Evolutionary conservation across 2,113 vertebrate genomes (phyloP), one percentile per base, ranked within the genome.

Genomic region (Misgurnus anguillicaudatus): DNA sequence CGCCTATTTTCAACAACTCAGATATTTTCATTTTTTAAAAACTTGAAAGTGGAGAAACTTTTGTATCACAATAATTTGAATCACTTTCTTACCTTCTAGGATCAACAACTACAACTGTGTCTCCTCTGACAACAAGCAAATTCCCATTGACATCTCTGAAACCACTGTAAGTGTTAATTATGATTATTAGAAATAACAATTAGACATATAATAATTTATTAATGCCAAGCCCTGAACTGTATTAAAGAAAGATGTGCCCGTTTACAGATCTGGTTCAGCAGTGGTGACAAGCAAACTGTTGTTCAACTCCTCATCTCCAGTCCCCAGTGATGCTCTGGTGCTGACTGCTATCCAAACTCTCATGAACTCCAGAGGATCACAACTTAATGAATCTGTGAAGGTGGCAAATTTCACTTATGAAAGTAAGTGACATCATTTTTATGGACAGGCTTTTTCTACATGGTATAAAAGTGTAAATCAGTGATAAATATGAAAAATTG

Each of bases 281-380:
- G 47, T 24, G 14, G 79, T 39, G 17, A 60, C 8, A 11, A 65
- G 10, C 72, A 75, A 7, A 13, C 64, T 75, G 63, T 2, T 68
- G 45, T 78, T 78, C 42, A 19, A 51, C 55, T 58, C n/a, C 38
- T 38, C 55, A 78, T 17, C 10, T 78, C 77, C 77, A 62, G 60
- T 62, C 13, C 60, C 60, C 24, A 62, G 60, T 70, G 66, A 69
- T 42, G 14, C 14, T 39, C 11, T 21, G 55, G 77, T 78, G 11
- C 42, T 78, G 17, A 78, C n/a, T 62, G 41, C 66, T 36, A 62
- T 78, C 17, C 10, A 0, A 42, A 62, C 14, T 47, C 57, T 70
- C 16, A 41, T 53, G 8, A 4, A 13, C 0, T n/a, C 53, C 9
- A 66, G 77, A 62, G 60, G 10, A 9, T 62, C 60, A 62, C 3